A percentile compares a stretch with the other conserved stretches of the same genome.
These are phyloP conservation scores for Stigmatopora nigra DNA, from an alignment of 2,113 vertebrate species.

Conservation along the genomic window DNA sequence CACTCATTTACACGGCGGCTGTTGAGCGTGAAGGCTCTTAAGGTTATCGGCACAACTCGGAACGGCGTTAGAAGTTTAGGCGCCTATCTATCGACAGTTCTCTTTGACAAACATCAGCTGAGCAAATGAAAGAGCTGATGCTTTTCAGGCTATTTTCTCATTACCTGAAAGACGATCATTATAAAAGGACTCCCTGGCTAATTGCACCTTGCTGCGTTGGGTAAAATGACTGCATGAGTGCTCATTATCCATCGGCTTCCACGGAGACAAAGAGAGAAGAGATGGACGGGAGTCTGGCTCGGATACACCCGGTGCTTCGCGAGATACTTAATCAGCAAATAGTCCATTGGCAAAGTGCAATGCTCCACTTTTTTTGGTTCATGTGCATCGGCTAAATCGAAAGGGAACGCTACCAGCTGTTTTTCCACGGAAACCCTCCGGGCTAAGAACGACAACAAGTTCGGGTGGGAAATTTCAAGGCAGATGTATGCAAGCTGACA, in stretches of 20 bases:
- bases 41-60: slow-evolving; percentile 45
- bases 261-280: slow-evolving; percentile 2
- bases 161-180: slow-evolving; percentile 10
- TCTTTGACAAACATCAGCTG: slow-evolving; percentile 33
- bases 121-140: slow-evolving; percentile 22
- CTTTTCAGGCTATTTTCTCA: slow-evolving; percentile 26
- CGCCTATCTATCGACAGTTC: slow-evolving; percentile 23
- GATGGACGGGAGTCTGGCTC: neutral
- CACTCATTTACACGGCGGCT: slow-evolving; percentile 47
- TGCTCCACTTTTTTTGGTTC: slow-evolving; percentile 5
- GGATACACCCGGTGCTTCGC: neutral
- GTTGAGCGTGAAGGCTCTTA: slow-evolving; percentile 49
- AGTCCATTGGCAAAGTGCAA: slow-evolving; percentile 15
- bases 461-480: slow-evolving; percentile 11
- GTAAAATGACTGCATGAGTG: neutral
- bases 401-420: slow-evolving; percentile 11
- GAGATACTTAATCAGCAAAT: neutral
- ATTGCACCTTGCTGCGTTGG: slow-evolving; percentile 6
- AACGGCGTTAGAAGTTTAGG: slow-evolving; percentile 37
- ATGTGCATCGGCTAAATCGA: slow-evolving; percentile 8
- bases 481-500: slow-evolving; percentile 9
- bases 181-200: slow-evolving; percentile 5
- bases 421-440: slow-evolving; percentile 19
- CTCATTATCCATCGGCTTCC: slow-evolving; percentile 6
- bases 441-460: slow-evolving; percentile 24